Evolutionary conservation across 30 jellyfish, hydroid and myxozoan species (phyloP).

Genomic region (Aurelia coerulea): DNA sequence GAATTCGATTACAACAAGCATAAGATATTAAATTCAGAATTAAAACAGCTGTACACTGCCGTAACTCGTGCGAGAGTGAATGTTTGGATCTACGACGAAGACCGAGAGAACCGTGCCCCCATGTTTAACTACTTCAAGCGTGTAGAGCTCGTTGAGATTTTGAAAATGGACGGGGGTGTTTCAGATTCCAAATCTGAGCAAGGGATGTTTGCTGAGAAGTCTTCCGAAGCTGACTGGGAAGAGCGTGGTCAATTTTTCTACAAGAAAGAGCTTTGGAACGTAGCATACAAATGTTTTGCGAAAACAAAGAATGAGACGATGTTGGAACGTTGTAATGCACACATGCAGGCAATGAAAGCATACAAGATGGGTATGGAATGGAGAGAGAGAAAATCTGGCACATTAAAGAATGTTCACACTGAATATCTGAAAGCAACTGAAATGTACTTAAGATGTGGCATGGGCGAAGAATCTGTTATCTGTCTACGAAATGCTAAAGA

Average conservation of each 20-base stretch:
- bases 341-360: conserved; percentile 66
- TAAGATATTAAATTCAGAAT: conserved; percentile 83
- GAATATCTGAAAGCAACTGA: conserved; percentile 69
- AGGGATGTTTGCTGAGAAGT: conserved; percentile 63
- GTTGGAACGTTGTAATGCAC: conserved; percentile 64
- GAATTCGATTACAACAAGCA: conserved; percentile 82
- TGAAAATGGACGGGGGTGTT: conserved; percentile 48
- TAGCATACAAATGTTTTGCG: conserved; percentile 61
- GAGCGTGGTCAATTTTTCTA: conserved; percentile 65
- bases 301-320: conserved; percentile 39
- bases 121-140: conserved; percentile 68
- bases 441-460: conserved; percentile 56
- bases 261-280: conserved; percentile 65
- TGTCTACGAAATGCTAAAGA: conserved; percentile 72
- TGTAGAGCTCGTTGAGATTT: conserved; percentile 52
- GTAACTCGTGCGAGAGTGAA: conserved; percentile 91
- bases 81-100: conserved; percentile 93
- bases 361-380: conserved; percentile 62
- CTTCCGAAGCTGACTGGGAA: conserved; percentile 73
- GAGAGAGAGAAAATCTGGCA: conserved; percentile 37
- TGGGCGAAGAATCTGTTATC: conserved; percentile 70
- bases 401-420: conserved; percentile 36
- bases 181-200: conserved; percentile 7
- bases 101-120: conserved; percentile 78
- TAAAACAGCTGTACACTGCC: conserved; percentile 90